Evolutionary conservation across 1,140 invertebrate genomes (phyloP).

Genomic region (Solenopsis invicta): DNA sequence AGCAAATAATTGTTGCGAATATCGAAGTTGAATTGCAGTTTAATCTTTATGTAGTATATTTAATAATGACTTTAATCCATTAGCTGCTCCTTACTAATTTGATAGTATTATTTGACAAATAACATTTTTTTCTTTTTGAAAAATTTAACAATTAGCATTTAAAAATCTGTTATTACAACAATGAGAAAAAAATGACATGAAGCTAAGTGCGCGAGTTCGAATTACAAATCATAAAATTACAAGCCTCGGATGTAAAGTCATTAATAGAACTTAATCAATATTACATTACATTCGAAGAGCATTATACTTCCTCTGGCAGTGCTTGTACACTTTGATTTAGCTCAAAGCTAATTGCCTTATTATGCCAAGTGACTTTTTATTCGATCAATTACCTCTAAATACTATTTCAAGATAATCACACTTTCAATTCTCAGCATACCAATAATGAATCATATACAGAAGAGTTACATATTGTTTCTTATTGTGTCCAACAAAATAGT

Average conservation of each 20-base stretch:
- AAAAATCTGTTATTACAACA: neutral
- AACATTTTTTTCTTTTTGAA: neutral
- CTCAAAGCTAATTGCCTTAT: conserved; percentile 65
- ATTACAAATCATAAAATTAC: conserved; percentile 60
- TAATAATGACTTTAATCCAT: conserved; percentile 15
- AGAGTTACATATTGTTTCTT: conserved; percentile 64
- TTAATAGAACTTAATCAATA: conserved; percentile 62
- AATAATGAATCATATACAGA: conserved; percentile 60
- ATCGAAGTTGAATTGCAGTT: conserved; percentile 11
- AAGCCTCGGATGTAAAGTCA: conserved; percentile 63
- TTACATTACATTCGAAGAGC: conserved; percentile 69
- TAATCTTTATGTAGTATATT: conserved; percentile 11
- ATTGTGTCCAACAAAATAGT: conserved; percentile 66
- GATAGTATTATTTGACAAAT: conserved; percentile 19
- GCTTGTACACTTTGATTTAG: conserved; percentile 67
- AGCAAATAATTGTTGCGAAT: conserved; percentile 46
- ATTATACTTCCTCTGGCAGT: conserved; percentile 75
- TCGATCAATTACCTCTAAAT: conserved; percentile 28
- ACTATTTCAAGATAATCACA: conserved; percentile 60
- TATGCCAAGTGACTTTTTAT: conserved; percentile 51
- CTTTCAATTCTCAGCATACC: conserved; percentile 60
- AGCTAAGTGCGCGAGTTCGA: neutral
- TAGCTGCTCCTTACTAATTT: neutral
- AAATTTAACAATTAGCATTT: neutral
- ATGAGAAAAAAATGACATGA: conserved; percentile 21